A percentile compares a stretch with the other conserved stretches of the same genome.
Conservation (phyloP, 2,113 vertebrate species). For the Limnothrissa miodon region DNA sequence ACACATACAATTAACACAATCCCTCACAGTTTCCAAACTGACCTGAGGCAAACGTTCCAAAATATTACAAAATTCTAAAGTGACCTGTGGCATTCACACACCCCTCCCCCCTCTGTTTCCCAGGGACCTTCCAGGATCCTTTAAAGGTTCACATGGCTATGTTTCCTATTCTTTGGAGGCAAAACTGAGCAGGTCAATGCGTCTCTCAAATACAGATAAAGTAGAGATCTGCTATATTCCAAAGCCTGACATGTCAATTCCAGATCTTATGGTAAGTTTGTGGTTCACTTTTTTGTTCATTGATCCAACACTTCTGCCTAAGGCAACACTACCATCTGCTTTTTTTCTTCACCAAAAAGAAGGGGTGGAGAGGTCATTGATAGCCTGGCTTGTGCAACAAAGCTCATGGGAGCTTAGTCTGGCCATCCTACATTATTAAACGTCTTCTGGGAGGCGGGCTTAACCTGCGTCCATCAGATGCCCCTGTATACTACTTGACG, state of each 20-base stretch:
- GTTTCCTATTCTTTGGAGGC: slow-evolving; percentile 25
- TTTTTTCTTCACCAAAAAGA: no score
- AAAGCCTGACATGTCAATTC: slow-evolving; percentile 12
- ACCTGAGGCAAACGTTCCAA: no score
- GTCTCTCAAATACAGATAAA: neutral
- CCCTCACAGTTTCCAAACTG: neutral
- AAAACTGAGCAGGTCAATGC: slow-evolving; percentile 28
- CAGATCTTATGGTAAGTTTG: slow-evolving; percentile 22
- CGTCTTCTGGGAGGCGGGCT: no score
- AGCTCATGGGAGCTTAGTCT: no score
- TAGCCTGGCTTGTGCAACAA: no score
- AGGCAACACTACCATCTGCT: neutral
- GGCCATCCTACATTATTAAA: no score
- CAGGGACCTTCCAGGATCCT: slow-evolving; percentile 26
- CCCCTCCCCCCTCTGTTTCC: neutral
- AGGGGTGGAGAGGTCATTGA: no score
- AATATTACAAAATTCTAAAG: no score
- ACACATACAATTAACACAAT: neutral
- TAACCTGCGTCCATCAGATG: no score
- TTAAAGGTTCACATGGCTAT: slow-evolving; percentile 16
- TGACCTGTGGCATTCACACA: no score
- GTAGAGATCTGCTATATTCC: neutral
- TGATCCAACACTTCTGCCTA: neutral
- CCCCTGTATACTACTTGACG: no score
- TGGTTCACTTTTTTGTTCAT: neutral